phyloP scores from a whole-genome alignment of 2,888 invertebrate genomes.

The Eupithecia subfuscata region DNA sequence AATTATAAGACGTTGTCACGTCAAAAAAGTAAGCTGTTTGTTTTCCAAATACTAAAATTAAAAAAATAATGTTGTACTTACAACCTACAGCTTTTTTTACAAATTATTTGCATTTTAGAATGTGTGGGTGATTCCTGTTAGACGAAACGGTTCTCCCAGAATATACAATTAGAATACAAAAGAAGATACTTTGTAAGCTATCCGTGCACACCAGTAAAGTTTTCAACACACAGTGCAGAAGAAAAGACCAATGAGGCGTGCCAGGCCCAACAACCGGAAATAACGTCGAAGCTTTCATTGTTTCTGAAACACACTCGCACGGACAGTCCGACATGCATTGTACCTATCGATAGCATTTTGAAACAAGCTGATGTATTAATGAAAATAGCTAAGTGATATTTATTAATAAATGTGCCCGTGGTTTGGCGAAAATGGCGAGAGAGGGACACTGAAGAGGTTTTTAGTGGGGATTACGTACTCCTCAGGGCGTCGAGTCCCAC shows the following conservation, averaged over 20 bases:
- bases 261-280: constrained; percentile 68
- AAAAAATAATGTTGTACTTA: not conserved
- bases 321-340: constrained; percentile 7
- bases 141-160: not conserved
- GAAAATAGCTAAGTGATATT: not conserved
- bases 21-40: no score
- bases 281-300: constrained; percentile 73
- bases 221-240: constrained; percentile 42
- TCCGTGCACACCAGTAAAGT: constrained; percentile 33
- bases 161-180: not conserved
- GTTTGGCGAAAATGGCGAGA: no score
- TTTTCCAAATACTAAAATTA: no score
- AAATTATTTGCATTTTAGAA: not conserved
- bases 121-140: not conserved
- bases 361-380: not conserved
- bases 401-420: no score
- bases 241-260: constrained; percentile 67
- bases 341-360: not conserved
- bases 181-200: constrained; percentile 14
- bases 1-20: no score
- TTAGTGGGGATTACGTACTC: no score
- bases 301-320: constrained; percentile 58
- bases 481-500: no score
- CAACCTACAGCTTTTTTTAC: not conserved
- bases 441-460: no score